Evolutionary conservation across 2,113 vertebrate species (phyloP), one percentile per base, ranked within the genome.

Genomic region (Prunella fulvescens): DNA sequence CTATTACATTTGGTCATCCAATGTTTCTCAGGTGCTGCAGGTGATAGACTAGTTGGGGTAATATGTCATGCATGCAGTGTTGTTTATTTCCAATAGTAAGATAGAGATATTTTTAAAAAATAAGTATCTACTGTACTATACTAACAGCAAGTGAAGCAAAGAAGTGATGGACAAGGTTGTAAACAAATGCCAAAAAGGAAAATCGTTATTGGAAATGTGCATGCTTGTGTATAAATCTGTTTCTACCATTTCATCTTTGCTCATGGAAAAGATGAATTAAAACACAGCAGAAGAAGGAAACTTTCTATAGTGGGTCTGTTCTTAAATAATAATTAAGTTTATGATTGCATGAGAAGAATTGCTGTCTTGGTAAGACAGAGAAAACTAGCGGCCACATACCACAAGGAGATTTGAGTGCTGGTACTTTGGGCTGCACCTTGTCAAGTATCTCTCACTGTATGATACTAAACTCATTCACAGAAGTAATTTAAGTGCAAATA

Each of bases 51-150:
- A 9, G 7, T 14, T n/a, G 3, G 2, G 9, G 7, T 89, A 79
- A 74, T 28, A 14, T 24, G 22, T 35, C 48, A 53, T 28, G 6
- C 5, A 57, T 12, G 20, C 1, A 61, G 16, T 0, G 0, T 3
- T 83, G 7, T 22, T 78, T 31, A 54, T 66, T 53, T 62, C 45
- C 83, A 64, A 11, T 9, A 35, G 6, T 35, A 58, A 62, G 7
- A 16, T 60, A 73, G 3, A 69, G 1, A 1, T 42, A 37, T 11
- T 56, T 44, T 44, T 33, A 1, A 11, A 58, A 37, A 4, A 29
- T 14, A 24, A 10, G 3, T 26, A 5, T 28, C 9, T 66, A 31
- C 3, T 20, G 4, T 50, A 12, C 5, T 62, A 26, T 60, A 64
- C 1, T 11, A 37, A 17, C 6, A 62, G 8, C 2, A 7, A 57